Conservation (phyloP, 2,113 vertebrate genomes). For the Cephalopterus ornatus region DNA sequence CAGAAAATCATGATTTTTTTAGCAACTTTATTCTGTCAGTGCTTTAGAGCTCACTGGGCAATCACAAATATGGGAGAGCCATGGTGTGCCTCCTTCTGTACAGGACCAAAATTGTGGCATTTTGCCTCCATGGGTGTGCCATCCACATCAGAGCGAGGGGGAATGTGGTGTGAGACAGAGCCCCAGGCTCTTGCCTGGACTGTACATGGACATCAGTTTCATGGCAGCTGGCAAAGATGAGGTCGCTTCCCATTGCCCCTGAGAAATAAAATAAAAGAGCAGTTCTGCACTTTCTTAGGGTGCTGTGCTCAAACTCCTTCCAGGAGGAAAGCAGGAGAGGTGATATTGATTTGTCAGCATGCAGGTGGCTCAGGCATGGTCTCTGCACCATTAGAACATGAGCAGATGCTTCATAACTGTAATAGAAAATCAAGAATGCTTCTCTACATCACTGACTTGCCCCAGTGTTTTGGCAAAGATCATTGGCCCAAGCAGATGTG, state of each 20-base stretch:
- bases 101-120: background rate
- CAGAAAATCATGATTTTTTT: background rate
- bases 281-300: background rate
- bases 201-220: background rate
- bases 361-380: constrained; percentile 6
- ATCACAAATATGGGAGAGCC: background rate
- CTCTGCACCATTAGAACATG: background rate
- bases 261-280: background rate
- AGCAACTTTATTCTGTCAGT: background rate
- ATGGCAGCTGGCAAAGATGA: background rate
- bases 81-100: background rate
- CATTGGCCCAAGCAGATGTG: constrained; percentile 13
- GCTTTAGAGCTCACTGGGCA: background rate
- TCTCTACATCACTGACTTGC: background rate
- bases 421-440: background rate
- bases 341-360: background rate
- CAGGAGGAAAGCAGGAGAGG: background rate
- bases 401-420: constrained; percentile 9
- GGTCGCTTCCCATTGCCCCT: background rate
- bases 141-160: background rate
- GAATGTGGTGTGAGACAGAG: background rate
- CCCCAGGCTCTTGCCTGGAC: background rate
- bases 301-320: background rate
- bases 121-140: background rate
- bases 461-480: constrained; percentile 21